Percentiles rank a stretch among this genome's conserved stretches.
Evolutionary conservation across 2,888 invertebrate species (phyloP).

Genomic region (Syrista parreyssii): DNA sequence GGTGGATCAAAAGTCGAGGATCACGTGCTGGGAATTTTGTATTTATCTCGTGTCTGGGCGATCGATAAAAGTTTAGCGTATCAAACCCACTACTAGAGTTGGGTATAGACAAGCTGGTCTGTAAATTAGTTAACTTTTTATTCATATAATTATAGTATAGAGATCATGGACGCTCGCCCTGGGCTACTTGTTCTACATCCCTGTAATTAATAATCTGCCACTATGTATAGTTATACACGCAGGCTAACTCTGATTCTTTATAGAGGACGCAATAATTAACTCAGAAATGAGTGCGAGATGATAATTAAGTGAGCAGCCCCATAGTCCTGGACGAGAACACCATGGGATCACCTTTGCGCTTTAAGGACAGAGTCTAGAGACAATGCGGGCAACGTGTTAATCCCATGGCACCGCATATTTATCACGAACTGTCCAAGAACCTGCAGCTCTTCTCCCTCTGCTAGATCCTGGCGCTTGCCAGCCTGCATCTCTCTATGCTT

Average conservation of each 20-base stretch:
- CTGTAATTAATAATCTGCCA: background rate
- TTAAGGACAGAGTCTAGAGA: slow-evolving; percentile 24
- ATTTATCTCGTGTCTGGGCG: background rate
- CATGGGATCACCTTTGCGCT: background rate
- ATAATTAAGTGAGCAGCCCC: background rate
- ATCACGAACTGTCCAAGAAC: slow-evolving; percentile 35
- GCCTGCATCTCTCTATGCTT: background rate
- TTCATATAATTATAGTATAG: background rate
- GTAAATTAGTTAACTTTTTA: background rate
- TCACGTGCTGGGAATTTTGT: background rate
- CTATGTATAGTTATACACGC: background rate
- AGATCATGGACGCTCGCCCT: background rate
- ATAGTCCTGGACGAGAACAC: background rate
- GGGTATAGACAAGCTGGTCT: background rate
- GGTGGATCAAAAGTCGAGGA: background rate
- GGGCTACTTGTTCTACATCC: background rate
- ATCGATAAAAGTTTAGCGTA: background rate
- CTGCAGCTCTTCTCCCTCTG: background rate
- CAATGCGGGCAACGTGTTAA: slow-evolving; percentile 34
- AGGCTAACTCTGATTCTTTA: background rate
- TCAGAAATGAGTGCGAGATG: background rate
- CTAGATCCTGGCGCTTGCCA: background rate
- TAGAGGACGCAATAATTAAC: background rate
- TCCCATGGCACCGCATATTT: slow-evolving; percentile 44
- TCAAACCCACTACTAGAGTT: background rate